phyloP scores from a whole-genome alignment of 2,888 invertebrate genomes.

The Charanyca ferruginea region DNA sequence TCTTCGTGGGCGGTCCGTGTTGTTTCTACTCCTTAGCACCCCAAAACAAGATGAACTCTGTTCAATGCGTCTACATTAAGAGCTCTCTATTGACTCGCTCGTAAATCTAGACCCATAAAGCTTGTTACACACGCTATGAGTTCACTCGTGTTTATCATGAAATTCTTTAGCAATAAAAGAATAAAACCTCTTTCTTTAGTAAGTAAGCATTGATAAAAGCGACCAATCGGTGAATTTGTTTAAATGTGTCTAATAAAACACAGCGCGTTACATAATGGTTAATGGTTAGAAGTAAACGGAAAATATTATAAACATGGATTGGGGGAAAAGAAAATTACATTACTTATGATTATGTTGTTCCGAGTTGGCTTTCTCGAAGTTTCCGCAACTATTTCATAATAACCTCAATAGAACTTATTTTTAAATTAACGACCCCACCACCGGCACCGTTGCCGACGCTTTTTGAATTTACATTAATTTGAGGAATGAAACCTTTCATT shows the following conservation, averaged over 20 bases:
- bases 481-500: neutral
- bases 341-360: constrained; percentile 24
- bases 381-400: constrained; percentile 14
- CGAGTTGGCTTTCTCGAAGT: constrained; percentile 7
- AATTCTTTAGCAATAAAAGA: constrained; percentile 37
- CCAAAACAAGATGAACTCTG: constrained; percentile 58
- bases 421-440: neutral
- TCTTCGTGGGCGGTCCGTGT: constrained; percentile 60
- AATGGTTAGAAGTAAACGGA: constrained; percentile 25
- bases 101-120: constrained; percentile 60
- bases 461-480: neutral
- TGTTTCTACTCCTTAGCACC: constrained; percentile 53
- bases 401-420: constrained; percentile 21
- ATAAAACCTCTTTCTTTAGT: constrained; percentile 31
- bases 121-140: constrained; percentile 56
- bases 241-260: constrained; percentile 21
- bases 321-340: constrained; percentile 36
- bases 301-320: constrained; percentile 24
- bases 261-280: constrained; percentile 22
- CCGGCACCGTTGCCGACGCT: neutral
- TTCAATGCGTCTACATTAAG: constrained; percentile 55
- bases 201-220: too few relatives aligned
- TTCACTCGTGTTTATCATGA: constrained; percentile 38
- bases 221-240: constrained; percentile 32
- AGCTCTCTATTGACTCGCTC: constrained; percentile 58